Evolutionary conservation across 1,140 invertebrate genomes (phyloP).

Genomic region (Mactra quadrangularis): DNA sequence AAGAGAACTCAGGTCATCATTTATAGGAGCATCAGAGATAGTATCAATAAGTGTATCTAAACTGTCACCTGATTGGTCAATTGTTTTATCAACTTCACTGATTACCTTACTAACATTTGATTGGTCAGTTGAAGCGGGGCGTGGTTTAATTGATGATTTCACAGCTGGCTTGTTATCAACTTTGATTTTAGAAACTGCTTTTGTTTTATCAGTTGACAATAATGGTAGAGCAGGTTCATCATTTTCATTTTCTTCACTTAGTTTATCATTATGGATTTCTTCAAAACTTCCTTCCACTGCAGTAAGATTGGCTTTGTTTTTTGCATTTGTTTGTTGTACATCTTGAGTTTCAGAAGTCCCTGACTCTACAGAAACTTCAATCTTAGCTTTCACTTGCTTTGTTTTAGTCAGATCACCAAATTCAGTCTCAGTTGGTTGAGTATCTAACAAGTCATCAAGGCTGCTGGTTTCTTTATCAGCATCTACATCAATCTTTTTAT

Average conservation of each 20-base stretch:
- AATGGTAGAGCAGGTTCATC: neutral
- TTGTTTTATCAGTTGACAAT: neutral
- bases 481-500: no score
- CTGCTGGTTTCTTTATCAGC: no score
- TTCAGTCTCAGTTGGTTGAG: no score
- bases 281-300: no score
- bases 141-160: neutral
- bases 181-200: neutral
- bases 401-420: no score
- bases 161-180: neutral
- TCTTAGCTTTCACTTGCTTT: no score
- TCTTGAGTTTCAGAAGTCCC: no score
- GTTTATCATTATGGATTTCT: no score
- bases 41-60: neutral
- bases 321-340: no score
- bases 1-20: slow-evolving; percentile 33
- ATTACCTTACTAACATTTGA: neutral
- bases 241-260: no score
- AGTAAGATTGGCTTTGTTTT: no score
- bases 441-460: slow-evolving; percentile 11
- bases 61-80: slow-evolving; percentile 22
- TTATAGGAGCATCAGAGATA: neutral
- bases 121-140: neutral
- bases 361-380: no score
- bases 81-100: neutral